Evolutionary conservation across 2,888 invertebrate species (phyloP).

Genomic region (Melinopterus prodromus): DNA sequence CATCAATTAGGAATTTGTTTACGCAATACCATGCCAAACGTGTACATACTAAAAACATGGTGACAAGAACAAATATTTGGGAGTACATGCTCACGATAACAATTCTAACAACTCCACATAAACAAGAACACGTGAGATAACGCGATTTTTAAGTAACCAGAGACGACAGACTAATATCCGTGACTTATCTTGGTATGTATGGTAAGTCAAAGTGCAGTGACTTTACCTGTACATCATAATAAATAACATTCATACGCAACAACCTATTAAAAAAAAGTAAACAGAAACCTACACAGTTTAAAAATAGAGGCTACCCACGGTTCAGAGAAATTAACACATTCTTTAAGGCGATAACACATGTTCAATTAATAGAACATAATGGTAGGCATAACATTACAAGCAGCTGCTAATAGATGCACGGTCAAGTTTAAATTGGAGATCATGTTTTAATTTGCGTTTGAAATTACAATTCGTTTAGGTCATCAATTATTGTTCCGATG

Average conservation of each 20-base stretch:
- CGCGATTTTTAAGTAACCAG: background rate
- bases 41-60: background rate
- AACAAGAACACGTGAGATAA: background rate
- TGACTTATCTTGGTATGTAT: background rate
- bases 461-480: background rate
- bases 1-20: background rate
- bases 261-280: background rate
- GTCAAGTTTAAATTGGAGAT: background rate
- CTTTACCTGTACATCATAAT: background rate
- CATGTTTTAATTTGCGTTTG: background rate
- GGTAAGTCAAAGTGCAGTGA: background rate
- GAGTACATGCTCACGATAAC: background rate
- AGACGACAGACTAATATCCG: background rate
- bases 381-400: background rate
- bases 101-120: background rate
- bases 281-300: background rate
- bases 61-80: background rate
- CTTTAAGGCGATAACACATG: slow-evolving; percentile 4
- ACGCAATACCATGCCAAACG: background rate
- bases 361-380: background rate
- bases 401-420: background rate
- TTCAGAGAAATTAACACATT: background rate
- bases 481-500: background rate
- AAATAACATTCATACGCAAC: background rate
- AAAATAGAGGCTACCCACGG: background rate